These are phyloP conservation scores for Cottus gobio DNA, from an alignment of 2,113 vertebrate genomes.

Conservation along the genomic window DNA sequence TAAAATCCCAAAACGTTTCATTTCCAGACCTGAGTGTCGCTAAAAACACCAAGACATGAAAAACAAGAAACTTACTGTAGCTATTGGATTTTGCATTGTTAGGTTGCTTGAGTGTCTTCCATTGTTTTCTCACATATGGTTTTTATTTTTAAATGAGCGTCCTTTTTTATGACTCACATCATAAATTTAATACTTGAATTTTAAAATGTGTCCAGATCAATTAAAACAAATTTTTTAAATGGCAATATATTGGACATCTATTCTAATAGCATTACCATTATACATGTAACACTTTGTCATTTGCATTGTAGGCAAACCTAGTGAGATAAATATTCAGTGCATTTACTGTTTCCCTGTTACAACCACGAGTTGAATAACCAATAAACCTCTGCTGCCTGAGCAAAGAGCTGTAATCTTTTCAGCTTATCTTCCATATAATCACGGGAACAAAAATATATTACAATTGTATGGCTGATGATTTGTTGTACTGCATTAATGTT, in stretches of 20 bases:
- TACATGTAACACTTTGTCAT: constrained; percentile 67
- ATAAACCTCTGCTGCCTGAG: constrained; percentile 68
- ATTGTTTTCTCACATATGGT: constrained; percentile 39
- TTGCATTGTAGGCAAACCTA: constrained; percentile 61
- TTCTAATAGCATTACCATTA: constrained; percentile 52
- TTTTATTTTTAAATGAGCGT: constrained; percentile 41
- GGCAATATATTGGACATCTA: constrained; percentile 40
- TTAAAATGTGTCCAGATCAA: constrained; percentile 46
- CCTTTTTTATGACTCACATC: constrained; percentile 31
- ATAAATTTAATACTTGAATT: constrained; percentile 58
- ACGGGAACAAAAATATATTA: constrained; percentile 51
- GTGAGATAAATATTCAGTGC: constrained; percentile 75
- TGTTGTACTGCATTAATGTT: constrained; percentile 65
- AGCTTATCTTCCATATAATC: constrained; percentile 45
- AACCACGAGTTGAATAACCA: constrained; percentile 53
- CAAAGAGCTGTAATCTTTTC: constrained; percentile 45
- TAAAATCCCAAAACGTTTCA: constrained; percentile 61
- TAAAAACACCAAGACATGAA: constrained; percentile 77
- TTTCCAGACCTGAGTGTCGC: constrained; percentile 85
- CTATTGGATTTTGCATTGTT: constrained; percentile 77
- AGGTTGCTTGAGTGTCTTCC: constrained; percentile 72
- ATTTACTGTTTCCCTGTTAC: constrained; percentile 70
- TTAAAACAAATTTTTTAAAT: constrained; percentile 39
- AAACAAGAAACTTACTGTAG: constrained; percentile 61
- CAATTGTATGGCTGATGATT: constrained; percentile 58